A percentile compares a stretch with the other conserved stretches of the same genome.
Conservation (phyloP, 2,113 vertebrate genomes). For the Cyphomyrus plagiostoma region DNA sequence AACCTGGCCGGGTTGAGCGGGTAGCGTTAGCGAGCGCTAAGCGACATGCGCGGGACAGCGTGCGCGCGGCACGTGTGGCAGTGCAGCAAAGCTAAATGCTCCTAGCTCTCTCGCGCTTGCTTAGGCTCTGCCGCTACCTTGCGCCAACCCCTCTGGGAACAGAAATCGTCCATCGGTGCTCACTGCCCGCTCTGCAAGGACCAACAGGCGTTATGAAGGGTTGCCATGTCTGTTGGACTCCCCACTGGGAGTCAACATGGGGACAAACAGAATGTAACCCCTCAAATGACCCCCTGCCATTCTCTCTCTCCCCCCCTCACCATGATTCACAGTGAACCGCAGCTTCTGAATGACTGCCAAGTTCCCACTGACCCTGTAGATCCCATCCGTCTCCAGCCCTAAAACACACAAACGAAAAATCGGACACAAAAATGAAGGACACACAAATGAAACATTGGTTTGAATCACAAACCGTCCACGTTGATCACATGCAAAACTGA, state of each 20-base stretch:
- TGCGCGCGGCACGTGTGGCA: conserved; percentile 17
- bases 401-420: conserved; percentile 19
- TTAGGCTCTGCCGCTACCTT: conserved; percentile 63
- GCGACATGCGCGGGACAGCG: background rate
- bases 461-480: background rate
- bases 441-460: background rate
- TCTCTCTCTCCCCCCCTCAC: conserved; percentile 50
- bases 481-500: background rate
- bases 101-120: background rate
- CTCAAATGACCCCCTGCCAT: background rate
- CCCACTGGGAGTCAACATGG: background rate
- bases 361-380: conserved; percentile 87
- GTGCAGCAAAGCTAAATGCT: background rate
- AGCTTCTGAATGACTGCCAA: conserved; percentile 87
- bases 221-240: background rate
- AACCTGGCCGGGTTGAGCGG: background rate
- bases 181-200: conserved; percentile 80
- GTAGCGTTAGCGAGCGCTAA: background rate
- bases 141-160: conserved; percentile 76
- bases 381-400: conserved; percentile 84
- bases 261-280: background rate
- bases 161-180: conserved; percentile 83
- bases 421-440: too few species aligned
- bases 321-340: conserved; percentile 78
- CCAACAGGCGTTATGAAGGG: conserved; percentile 44